Percentiles rank a stretch among this genome's conserved stretches.
phyloP scores from a whole-genome alignment of 2,888 invertebrate genomes.

The Rhorus exstirpatorius region DNA sequence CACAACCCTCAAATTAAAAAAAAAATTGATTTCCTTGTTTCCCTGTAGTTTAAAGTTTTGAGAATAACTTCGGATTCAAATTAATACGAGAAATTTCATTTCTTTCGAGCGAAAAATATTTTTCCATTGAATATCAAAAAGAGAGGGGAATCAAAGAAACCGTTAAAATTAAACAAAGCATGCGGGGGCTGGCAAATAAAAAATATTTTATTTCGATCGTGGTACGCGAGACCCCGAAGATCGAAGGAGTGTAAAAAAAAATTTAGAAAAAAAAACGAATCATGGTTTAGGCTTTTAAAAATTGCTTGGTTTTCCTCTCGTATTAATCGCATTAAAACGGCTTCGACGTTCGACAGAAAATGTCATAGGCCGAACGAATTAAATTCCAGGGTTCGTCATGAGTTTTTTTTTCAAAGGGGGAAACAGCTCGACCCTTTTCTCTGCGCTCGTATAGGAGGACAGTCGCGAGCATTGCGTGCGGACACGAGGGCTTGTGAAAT shows the following conservation, averaged over 20 bases:
- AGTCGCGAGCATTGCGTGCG: slow-evolving; percentile 52
- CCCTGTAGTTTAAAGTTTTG: no score
- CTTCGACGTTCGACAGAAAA: slow-evolving; percentile 17
- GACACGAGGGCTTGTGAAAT: slow-evolving; percentile 55
- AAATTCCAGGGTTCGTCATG: slow-evolving; percentile 25
- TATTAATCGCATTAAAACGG: slow-evolving; percentile 25
- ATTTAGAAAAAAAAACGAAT: slow-evolving; percentile 4
- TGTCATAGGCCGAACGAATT: slow-evolving; percentile 21
- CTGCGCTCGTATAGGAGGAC: slow-evolving; percentile 6
- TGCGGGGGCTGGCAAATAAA: not conserved
- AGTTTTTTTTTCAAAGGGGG: slow-evolving; percentile 30
- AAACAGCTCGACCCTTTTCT: slow-evolving; percentile 30
- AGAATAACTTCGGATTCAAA: no score
- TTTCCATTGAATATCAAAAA: no score
- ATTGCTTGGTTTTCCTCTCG: slow-evolving; percentile 1
- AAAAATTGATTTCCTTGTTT: no score
- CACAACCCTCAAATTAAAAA: no score
- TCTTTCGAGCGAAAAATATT: no score
- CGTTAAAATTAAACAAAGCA: not conserved
- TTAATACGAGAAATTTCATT: no score
- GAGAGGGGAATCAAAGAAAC: not conserved
- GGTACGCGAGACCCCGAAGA: slow-evolving; percentile 4
- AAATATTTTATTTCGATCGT: slow-evolving; percentile 9
- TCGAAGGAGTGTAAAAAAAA: slow-evolving; percentile 16
- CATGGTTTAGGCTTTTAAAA: not conserved